A percentile compares a stretch with the other conserved stretches of the same genome.
These are phyloP conservation scores for Sacculina carcini DNA, from an alignment of 2,888 invertebrate genomes.

Conservation along the genomic window DNA sequence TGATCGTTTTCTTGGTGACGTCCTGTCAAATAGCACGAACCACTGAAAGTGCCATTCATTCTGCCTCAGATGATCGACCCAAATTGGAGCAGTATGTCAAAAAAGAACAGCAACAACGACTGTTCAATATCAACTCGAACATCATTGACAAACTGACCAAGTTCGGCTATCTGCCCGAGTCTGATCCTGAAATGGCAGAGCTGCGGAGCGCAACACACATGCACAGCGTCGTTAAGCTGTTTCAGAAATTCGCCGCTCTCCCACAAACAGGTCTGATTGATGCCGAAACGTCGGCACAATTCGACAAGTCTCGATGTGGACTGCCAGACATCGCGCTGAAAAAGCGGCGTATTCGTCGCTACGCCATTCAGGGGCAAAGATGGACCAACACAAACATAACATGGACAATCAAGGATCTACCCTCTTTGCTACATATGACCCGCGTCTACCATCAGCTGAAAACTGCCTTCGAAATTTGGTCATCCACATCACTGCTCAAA, in stretches of 20 bases:
- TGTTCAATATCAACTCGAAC: too few relatives aligned
- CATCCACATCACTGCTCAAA: background rate
- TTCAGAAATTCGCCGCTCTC: constrained; percentile 40
- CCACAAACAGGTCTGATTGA: constrained; percentile 63
- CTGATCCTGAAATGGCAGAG: constrained; percentile 36
- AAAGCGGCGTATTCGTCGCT: constrained; percentile 35
- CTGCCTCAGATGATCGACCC: too few relatives aligned
- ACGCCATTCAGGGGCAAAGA: constrained; percentile 55
- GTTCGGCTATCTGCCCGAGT: constrained; percentile 64
- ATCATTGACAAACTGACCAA: constrained; percentile 41
- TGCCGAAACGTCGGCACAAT: constrained; percentile 38
- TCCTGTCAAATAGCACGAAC: too few relatives aligned
- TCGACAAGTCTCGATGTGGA: constrained; percentile 58
- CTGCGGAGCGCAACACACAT: constrained; percentile 59
- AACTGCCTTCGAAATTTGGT: background rate
- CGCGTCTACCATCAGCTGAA: background rate
- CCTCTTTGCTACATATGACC: background rate
- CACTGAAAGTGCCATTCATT: too few relatives aligned
- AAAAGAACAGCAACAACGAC: too few relatives aligned
- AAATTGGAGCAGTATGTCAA: too few relatives aligned
- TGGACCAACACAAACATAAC: constrained; percentile 71
- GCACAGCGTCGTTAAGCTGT: constrained; percentile 39
- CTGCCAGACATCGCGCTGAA: constrained; percentile 35
- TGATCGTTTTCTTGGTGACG: too few relatives aligned
- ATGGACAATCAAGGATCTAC: constrained; percentile 27